Percentiles rank a stretch among this genome's conserved stretches.
Evolutionary conservation across 1,140 invertebrate species (phyloP).

Genomic region (Latrodectus geometricus): DNA sequence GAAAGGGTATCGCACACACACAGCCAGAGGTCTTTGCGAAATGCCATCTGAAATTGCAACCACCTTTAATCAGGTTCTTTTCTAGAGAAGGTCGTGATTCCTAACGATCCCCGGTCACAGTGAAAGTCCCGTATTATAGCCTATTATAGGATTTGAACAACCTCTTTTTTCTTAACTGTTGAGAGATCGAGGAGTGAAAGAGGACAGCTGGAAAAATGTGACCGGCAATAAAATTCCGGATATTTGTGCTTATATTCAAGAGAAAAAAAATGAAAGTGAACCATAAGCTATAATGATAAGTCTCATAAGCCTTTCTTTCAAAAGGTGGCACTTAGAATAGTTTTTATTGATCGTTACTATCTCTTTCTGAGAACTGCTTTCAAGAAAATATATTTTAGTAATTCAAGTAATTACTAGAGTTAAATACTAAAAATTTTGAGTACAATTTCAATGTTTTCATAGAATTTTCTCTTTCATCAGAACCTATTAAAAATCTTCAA

Average conservation of each 20-base stretch:
- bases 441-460: too few relatives aligned
- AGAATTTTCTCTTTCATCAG: too few relatives aligned
- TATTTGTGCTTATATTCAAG: background rate
- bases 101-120: conserved; percentile 35
- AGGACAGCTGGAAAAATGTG: background rate
- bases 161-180: conserved; percentile 2
- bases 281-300: background rate
- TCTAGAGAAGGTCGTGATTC: conserved; percentile 38
- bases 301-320: background rate
- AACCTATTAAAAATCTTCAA: too few relatives aligned
- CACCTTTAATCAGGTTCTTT: conserved; percentile 33
- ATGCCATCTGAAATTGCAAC: conserved; percentile 32
- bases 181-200: background rate
- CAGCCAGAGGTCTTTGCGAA: conserved; percentile 19
- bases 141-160: conserved; percentile 4
- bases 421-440: too few relatives aligned
- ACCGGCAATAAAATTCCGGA: background rate
- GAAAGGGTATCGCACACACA: background rate
- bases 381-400: too few relatives aligned
- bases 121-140: conserved; percentile 19
- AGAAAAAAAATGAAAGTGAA: background rate
- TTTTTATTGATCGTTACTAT: background rate
- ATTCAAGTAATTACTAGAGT: background rate
- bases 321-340: background rate
- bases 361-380: background rate